Conservation (phyloP, 1,140 invertebrate genomes). For the Aradophagus sp. region DNA sequence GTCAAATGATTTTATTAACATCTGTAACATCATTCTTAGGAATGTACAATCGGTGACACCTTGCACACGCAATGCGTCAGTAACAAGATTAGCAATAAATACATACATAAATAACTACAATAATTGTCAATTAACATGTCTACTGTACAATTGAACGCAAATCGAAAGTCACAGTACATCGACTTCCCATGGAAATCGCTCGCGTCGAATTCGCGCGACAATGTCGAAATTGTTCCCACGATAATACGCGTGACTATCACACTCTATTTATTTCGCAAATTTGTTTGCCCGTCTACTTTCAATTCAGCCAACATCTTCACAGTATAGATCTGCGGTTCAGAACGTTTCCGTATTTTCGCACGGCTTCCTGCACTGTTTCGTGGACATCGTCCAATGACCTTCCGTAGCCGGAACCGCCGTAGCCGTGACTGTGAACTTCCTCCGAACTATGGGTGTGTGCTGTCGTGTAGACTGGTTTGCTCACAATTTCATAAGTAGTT, state of each 20-base stretch:
- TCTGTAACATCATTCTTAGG: slow-evolving; percentile 38
- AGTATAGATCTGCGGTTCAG: slow-evolving; percentile 65
- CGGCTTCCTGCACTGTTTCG: slow-evolving; percentile 65
- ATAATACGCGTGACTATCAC: slow-evolving; percentile 40
- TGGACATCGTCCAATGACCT: slow-evolving; percentile 74
- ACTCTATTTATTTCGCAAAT: slow-evolving; percentile 49
- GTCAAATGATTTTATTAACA: slow-evolving; percentile 49
- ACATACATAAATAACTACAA: slow-evolving; percentile 25
- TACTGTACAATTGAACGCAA: slow-evolving; percentile 48
- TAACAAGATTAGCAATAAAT: slow-evolving; percentile 47
- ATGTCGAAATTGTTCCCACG: slow-evolving; percentile 33
- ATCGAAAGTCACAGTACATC: slow-evolving; percentile 13
- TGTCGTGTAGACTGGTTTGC: slow-evolving; percentile 84
- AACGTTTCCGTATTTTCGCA: slow-evolving; percentile 70
- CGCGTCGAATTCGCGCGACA: slow-evolving; percentile 10
- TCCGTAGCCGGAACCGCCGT: slow-evolving; percentile 70
- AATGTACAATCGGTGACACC: slow-evolving; percentile 33
- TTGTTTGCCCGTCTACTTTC: slow-evolving; percentile 37
- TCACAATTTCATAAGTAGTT: slow-evolving; percentile 88
- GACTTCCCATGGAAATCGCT: slow-evolving; percentile 8
- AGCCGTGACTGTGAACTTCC: slow-evolving; percentile 78
- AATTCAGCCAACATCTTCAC: slow-evolving; percentile 38
- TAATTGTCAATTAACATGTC: slow-evolving; percentile 13
- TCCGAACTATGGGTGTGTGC: slow-evolving; percentile 83
- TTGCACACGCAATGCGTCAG: slow-evolving; percentile 45